Base-by-base conservation (phyloP, 2,113 vertebrate species). In the Anser cygnoides region DNA sequence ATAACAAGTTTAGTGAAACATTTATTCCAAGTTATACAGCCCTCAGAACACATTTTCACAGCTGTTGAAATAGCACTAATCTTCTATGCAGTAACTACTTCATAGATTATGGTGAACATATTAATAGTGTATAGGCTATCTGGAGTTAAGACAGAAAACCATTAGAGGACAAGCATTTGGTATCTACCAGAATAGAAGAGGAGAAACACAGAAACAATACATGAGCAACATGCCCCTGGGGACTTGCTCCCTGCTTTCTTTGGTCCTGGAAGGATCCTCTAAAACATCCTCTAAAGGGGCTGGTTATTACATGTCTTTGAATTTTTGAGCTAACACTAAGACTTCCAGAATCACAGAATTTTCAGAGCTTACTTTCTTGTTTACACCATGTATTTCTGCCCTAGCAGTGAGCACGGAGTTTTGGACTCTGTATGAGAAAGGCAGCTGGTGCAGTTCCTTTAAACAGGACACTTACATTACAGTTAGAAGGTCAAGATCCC, bases 1-100 rank as follows among this genome's bases (percentile, higher is more conserved):
- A 83, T 84, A 96, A 94, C 62, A 67, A 44, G 90, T 85, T 85
- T 96, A 94, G 93, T 95, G 70, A 97, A 96, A 93, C 52, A 91
- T 94, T 96, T 92, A 93, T 82, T 87, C 83, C 1, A 3, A 97
- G 65, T 84, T 92, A 76, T 6, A 49, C 44, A 96, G 39, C 58
- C 73, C 70, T 92, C 78, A 84, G 93, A 96, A 89, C 77, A 93
- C 46, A 65, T 91, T 93, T 82, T 79, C 70, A 63, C 76, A 90
- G 92, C 79, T 83, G 61, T 25, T 70, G 67, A 91, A 88, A 70
- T 28, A 89, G 66, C 44, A 90, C 5, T 67, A 73, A 26, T 43
- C 37, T 73, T 75, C 68, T 89, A 31, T 29, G 28, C 31, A 92
- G 39, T 70, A 90, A 92, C 77, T 84, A 87, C 58, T 78, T 76